Evolutionary conservation across 2,113 vertebrate species (phyloP), one percentile per base, ranked within the genome.

Genomic region (Pipa parva): DNA sequence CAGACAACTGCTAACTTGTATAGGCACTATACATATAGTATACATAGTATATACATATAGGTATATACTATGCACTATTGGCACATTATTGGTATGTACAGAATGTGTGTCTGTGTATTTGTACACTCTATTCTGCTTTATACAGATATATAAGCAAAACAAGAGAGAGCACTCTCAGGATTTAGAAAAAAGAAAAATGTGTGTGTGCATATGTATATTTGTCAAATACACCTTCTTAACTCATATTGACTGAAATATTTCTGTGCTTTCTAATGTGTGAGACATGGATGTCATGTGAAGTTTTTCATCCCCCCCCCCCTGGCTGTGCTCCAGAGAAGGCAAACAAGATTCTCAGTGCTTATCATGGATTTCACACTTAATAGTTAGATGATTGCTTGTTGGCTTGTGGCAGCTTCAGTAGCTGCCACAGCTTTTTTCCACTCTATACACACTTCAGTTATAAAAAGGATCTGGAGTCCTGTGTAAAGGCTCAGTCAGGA

Each of bases 361-460:
- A 57, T 57, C 63, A 49, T 15, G 21, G 63, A 58, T 67, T 58
- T 49, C 28, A 67, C 52, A 49, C 39, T 67, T 28, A 67, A 31
- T 67, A 49, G 63, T 67, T 54, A 67, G 54, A 49, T 58, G 39
- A 67, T 48, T 57, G 62, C 24, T 50, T 63, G 21, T 36, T 63
- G 60, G 63, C 54, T 58, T 42, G 61, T 63, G 61, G 49, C 61
- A 22, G 62, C 49, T 55, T 52, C 18, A 18, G 36, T 55, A 55
- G 51, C 46, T 21, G 46, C 46, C 21, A 49, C 46, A 22, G 46
- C 50, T 65, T 26, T 26, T 7, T 17, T 66, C 52, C 46, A 25
- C 29, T 42, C 17, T 21, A 42, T 54, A 42, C n/a, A 29, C n/a
- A 27, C 26, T 46, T 46, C 25, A 29, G 17, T 55, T 48, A 56